These are phyloP conservation scores for Centruroides sculpturatus DNA, from an alignment of 1,140 invertebrate species.

Conservation along the genomic window DNA sequence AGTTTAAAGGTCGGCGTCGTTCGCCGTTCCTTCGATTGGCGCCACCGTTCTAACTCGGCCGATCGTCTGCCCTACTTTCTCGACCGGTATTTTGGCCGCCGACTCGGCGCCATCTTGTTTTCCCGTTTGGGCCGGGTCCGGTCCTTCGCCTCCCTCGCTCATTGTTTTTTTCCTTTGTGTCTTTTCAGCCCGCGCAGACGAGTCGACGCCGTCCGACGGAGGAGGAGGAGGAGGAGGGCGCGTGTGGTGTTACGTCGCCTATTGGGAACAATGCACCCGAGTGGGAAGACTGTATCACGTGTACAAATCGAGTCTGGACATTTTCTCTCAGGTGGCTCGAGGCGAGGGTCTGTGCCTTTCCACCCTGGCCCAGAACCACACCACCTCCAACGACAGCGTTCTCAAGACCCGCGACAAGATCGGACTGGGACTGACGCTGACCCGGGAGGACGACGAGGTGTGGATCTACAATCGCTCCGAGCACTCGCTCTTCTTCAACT, in stretches of 20 bases:
- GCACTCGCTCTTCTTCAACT: slow-evolving; percentile 71
- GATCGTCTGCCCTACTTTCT: too few species aligned
- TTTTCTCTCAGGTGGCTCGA: slow-evolving; percentile 52
- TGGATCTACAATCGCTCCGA: slow-evolving; percentile 80
- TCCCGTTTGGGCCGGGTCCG: too few species aligned
- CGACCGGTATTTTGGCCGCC: too few species aligned
- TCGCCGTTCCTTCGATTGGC: too few species aligned
- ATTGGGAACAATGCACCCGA: slow-evolving; percentile 68
- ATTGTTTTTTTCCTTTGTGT: not conserved
- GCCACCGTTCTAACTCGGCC: too few species aligned
- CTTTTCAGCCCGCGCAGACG: too few species aligned
- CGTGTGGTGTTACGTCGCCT: slow-evolving; percentile 72
- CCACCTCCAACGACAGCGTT: slow-evolving; percentile 36
- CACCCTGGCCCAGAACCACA: slow-evolving; percentile 33
- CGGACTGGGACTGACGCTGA: slow-evolving; percentile 49
- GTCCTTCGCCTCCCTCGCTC: too few species aligned
- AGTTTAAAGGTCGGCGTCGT: too few species aligned
- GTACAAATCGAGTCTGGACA: slow-evolving; percentile 50
- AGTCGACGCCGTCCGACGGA: too few species aligned
- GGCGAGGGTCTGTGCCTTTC: slow-evolving; percentile 58
- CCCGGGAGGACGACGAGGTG: slow-evolving; percentile 48
- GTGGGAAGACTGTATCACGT: slow-evolving; percentile 66
- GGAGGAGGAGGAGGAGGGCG: not conserved
- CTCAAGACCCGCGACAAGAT: slow-evolving; percentile 34
- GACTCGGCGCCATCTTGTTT: too few species aligned